Conservation (phyloP, 2,888 invertebrate genomes). For the Diarsia rubi region DNA sequence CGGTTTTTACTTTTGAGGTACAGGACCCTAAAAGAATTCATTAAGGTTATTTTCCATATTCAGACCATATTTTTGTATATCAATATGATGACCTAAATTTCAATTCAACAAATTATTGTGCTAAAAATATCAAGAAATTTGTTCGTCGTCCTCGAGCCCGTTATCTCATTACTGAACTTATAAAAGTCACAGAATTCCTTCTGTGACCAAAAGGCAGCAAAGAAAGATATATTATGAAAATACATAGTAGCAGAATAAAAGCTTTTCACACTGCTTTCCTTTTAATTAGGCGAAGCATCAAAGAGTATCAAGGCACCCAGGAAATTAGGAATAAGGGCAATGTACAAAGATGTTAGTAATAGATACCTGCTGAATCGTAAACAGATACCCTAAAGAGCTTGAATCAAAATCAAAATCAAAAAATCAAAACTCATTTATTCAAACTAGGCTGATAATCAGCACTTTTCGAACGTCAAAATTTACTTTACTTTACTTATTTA, state of each 20-base stretch:
- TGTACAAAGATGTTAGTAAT: not conserved
- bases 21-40: too few relatives aligned
- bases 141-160: not conserved
- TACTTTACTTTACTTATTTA: too few relatives aligned
- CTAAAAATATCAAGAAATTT: not conserved
- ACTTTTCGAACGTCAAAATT: too few relatives aligned
- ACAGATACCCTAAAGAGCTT: not conserved
- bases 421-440: too few relatives aligned
- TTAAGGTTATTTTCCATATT: too few relatives aligned
- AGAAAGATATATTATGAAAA: conserved; percentile 9
- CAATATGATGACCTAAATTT: not conserved
- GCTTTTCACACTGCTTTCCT: conserved; percentile 1
- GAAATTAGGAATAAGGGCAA: not conserved
- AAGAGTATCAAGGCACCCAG: conserved; percentile 6
- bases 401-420: too few relatives aligned
- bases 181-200: conserved; percentile 4
- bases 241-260: conserved; percentile 11
- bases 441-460: too few relatives aligned
- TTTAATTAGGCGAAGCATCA: conserved; percentile 39
- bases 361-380: too few relatives aligned
- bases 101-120: not conserved
- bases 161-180: conserved; percentile 8
- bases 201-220: not conserved
- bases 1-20: too few relatives aligned
- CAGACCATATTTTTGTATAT: too few relatives aligned